Percentiles rank a stretch among this genome's conserved stretches.
These are phyloP conservation scores for Perizoma flavofasciatum DNA, from an alignment of 2,888 invertebrate genomes.

Conservation along the genomic window DNA sequence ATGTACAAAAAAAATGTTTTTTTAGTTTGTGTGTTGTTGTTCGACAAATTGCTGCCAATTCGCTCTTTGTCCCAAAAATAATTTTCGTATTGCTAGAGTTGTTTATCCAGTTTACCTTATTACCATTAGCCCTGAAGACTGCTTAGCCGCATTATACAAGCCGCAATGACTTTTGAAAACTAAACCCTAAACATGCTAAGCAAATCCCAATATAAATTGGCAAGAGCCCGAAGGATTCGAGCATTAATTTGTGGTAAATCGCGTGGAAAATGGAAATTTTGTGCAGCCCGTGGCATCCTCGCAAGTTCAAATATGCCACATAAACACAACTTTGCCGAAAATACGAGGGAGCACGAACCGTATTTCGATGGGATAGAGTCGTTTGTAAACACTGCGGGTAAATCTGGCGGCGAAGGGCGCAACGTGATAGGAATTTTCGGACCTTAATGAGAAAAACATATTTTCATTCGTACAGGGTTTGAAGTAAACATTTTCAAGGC, in stretches of 20 bases:
- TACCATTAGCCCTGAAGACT: too few species aligned
- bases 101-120: too few species aligned
- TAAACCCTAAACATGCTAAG: conserved; percentile 61
- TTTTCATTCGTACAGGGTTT: conserved; percentile 47
- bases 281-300: conserved; percentile 74
- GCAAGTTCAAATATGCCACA: conserved; percentile 50
- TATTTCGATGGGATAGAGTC: conserved; percentile 41
- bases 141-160: conserved; percentile 16
- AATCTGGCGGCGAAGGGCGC: conserved; percentile 49
- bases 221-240: conserved; percentile 73
- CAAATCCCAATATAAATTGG: conserved; percentile 78
- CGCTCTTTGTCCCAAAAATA: too few species aligned
- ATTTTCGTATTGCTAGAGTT: too few species aligned
- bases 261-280: conserved; percentile 83
- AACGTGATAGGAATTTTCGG: conserved; percentile 66
- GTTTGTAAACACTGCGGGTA: conserved; percentile 22
- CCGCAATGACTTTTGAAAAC: conserved; percentile 30
- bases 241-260: conserved; percentile 82
- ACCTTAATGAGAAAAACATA: conserved; percentile 59
- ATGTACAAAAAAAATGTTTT: too few species aligned
- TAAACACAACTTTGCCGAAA: conserved; percentile 32
- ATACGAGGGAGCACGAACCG: conserved; percentile 38
- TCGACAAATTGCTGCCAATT: too few species aligned
- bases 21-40: too few species aligned
- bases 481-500: conserved; percentile 31